phyloP scores from a whole-genome alignment of 23 tunicate species.

The Styela clava region DNA sequence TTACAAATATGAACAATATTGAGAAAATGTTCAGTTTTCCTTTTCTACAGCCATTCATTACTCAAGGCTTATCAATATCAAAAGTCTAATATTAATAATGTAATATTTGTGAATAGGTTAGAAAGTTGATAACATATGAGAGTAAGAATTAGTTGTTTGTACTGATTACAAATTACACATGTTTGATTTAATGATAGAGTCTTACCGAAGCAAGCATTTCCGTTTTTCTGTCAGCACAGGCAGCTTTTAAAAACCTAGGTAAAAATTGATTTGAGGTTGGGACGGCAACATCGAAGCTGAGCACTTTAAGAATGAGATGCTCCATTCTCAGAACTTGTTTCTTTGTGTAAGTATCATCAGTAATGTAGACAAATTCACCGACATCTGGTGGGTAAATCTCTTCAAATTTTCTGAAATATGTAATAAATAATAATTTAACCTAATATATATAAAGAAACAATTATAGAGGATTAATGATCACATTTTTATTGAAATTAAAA shows the following conservation, averaged over 20 bases:
- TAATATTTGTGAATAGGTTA: no score
- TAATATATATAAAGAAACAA: not conserved
- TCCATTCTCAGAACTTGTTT: slow-evolving; percentile 95
- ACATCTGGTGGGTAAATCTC: slow-evolving; percentile 98
- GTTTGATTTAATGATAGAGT: no score
- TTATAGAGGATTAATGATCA: not conserved
- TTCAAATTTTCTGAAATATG: slow-evolving; percentile 80
- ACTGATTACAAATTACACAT: no score
- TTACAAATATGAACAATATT: no score
- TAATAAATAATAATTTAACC: not conserved
- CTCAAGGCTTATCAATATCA: no score
- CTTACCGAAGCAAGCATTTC: slow-evolving; percentile 71
- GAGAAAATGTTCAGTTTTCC: no score
- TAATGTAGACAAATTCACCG: slow-evolving; percentile 94
- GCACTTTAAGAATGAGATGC: slow-evolving; percentile 83
- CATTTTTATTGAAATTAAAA: no score
- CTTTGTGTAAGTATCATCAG: slow-evolving; percentile 95
- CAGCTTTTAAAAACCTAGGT: slow-evolving; percentile 65
- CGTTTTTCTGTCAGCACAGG: slow-evolving; percentile 59
- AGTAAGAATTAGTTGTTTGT: no score
- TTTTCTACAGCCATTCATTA: no score
- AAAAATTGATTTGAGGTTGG: slow-evolving; percentile 90
- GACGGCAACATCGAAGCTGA: slow-evolving; percentile 76
- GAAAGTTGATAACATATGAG: no score
- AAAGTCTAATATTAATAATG: no score